Percentiles rank a stretch among this genome's conserved stretches.
Evolutionary conservation across 1,140 invertebrate genomes (phyloP).

Genomic region (Linepithema humile): DNA sequence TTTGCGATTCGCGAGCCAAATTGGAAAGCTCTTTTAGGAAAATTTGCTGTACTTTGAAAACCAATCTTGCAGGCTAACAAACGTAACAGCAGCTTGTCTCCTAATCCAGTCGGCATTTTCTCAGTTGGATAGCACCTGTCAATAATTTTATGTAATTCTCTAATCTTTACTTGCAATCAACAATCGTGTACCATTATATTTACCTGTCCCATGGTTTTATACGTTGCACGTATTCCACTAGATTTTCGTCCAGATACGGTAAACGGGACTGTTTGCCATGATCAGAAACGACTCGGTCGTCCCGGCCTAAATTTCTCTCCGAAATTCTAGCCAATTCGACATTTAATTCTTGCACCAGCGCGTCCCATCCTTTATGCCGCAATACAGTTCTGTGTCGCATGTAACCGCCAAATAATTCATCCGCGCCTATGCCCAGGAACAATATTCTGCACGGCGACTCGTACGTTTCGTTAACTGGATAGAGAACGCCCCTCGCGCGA

Average conservation of each 20-base stretch:
- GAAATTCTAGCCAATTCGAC: conserved; percentile 94
- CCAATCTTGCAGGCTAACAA: conserved; percentile 91
- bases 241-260: conserved; percentile 97
- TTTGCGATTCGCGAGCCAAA: conserved; percentile 99
- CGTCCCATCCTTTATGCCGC: conserved; percentile 87
- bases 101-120: conserved; percentile 89
- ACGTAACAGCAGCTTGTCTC: conserved; percentile 97
- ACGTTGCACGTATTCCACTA: conserved; percentile 90
- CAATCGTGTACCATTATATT: conserved; percentile 33
- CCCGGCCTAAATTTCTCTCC: conserved; percentile 96
- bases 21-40: conserved; percentile 97
- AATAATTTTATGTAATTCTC: conserved; percentile 56
- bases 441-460: conserved; percentile 90
- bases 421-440: conserved; percentile 96
- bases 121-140: conserved; percentile 88
- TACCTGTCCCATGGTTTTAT: conserved; percentile 92
- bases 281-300: conserved; percentile 94
- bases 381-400: conserved; percentile 92
- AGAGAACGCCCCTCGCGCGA: conserved; percentile 86
- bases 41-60: conserved; percentile 86
- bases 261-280: conserved; percentile 92
- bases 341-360: conserved; percentile 89
- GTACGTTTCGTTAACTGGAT: conserved; percentile 81
- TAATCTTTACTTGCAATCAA: not conserved
- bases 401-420: conserved; percentile 98